Conservation (phyloP, 2,888 invertebrate genomes). For the Psylliodes chrysocephalus region DNA sequence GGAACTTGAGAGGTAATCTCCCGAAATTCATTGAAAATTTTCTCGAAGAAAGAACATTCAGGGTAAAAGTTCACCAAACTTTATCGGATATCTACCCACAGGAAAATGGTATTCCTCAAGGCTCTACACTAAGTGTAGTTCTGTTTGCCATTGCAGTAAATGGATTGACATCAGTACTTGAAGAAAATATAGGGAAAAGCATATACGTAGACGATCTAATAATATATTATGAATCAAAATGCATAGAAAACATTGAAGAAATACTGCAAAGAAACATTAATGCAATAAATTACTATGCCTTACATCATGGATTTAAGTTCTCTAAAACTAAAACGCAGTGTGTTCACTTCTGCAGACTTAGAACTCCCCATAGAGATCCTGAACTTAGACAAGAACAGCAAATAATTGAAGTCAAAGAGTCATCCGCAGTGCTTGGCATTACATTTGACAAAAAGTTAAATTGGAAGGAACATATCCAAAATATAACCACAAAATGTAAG, state of each 20-base stretch:
- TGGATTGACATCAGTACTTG: neutral
- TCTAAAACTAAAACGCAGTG: neutral
- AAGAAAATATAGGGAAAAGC: neutral
- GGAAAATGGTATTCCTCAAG: too few species aligned
- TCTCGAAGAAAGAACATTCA: too few species aligned
- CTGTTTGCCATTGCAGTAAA: constrained; percentile 9
- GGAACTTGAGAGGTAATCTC: neutral
- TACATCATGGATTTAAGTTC: neutral
- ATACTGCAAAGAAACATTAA: neutral
- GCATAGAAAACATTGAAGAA: neutral
- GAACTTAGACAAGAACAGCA: neutral
- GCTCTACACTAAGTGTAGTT: constrained; percentile 15
- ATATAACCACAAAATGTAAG: neutral
- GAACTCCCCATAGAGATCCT: neutral
- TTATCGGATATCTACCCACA: neutral
- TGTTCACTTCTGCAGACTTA: neutral
- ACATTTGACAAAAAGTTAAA: too few species aligned
- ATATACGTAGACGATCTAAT: neutral
- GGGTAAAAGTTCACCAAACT: too few species aligned
- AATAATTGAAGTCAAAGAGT: too few species aligned
- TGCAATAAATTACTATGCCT: neutral
- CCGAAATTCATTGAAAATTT: neutral
- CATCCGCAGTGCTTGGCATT: too few species aligned
- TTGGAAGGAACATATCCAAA: too few species aligned
- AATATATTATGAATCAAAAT: neutral